phyloP scores from a whole-genome alignment of 2,888 invertebrate genomes.

The Drosophila formosana region DNA sequence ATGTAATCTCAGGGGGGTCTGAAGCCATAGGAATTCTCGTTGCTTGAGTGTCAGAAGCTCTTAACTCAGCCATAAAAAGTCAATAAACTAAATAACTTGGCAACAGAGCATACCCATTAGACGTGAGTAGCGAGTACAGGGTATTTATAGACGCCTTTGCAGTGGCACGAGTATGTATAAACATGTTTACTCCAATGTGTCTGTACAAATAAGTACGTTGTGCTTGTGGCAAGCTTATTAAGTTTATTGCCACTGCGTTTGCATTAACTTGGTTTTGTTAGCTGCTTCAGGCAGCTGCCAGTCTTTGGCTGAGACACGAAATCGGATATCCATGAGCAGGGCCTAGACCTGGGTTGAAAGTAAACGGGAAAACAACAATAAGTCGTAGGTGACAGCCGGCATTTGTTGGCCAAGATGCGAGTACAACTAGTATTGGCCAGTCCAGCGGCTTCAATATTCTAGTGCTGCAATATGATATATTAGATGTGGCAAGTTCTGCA shows the following conservation, averaged over 20 bases:
- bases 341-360: conserved; percentile 21
- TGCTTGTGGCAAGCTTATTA: conserved; percentile 51
- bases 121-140: neutral
- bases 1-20: neutral
- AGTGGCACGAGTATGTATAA: conserved; percentile 4
- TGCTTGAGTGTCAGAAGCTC: neutral
- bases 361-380: conserved; percentile 32
- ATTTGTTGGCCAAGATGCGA: conserved; percentile 23
- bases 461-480: conserved; percentile 18
- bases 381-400: conserved; percentile 35
- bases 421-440: conserved; percentile 7
- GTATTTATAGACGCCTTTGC: conserved; percentile 18
- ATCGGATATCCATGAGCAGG: conserved; percentile 42
- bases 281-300: conserved; percentile 25
- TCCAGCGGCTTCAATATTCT: neutral
- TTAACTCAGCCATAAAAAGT: neutral
- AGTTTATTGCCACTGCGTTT: conserved; percentile 55
- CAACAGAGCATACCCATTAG: neutral
- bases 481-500: conserved; percentile 17
- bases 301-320: conserved; percentile 52
- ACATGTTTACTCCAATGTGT: conserved; percentile 28
- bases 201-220: conserved; percentile 23
- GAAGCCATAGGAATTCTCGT: neutral
- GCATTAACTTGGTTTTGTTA: conserved; percentile 41
- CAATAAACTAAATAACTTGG: neutral